These are phyloP conservation scores for Radopholus similis DNA, from an alignment of 1,140 invertebrate species.

Conservation along the genomic window DNA sequence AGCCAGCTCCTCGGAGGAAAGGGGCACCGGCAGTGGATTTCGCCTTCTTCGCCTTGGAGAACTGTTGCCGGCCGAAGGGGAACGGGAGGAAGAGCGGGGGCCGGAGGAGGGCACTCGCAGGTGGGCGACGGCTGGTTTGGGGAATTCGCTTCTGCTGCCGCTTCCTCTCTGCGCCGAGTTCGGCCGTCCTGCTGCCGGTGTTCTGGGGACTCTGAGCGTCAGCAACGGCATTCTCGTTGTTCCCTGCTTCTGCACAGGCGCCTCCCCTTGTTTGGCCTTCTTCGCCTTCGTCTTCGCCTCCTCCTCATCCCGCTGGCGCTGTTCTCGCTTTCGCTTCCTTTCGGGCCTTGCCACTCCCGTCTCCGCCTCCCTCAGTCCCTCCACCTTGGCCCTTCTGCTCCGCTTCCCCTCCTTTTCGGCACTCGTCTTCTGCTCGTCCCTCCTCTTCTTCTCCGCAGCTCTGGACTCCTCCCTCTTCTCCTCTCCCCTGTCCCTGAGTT, in stretches of 20 bases:
- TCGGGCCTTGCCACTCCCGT: conserved; percentile 5
- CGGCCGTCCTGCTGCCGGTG: too few relatives aligned
- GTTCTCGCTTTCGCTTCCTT: too few relatives aligned
- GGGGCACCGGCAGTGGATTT: background rate
- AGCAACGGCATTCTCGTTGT: too few relatives aligned
- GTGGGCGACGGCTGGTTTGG: too few relatives aligned
- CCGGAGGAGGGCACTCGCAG: too few relatives aligned
- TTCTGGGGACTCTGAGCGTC: too few relatives aligned
- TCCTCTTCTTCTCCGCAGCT: background rate
- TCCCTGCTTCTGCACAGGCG: too few relatives aligned
- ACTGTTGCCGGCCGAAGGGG: too few relatives aligned
- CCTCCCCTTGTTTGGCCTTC: background rate
- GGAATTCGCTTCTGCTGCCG: too few relatives aligned
- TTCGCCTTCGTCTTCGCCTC: background rate
- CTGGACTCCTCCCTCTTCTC: background rate
- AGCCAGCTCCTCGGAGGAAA: background rate
- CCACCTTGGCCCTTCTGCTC: conserved; percentile 1
- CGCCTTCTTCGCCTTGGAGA: too few relatives aligned
- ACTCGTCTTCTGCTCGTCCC: background rate
- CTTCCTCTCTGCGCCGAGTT: too few relatives aligned
- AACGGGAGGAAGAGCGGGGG: too few relatives aligned
- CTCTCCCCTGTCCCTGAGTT: background rate
- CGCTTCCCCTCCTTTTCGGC: background rate
- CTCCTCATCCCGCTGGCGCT: background rate
- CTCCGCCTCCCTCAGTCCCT: background rate